These are phyloP conservation scores for Brachynemurus nebulosus DNA, from an alignment of 2,888 invertebrate species.

Conservation along the genomic window DNA sequence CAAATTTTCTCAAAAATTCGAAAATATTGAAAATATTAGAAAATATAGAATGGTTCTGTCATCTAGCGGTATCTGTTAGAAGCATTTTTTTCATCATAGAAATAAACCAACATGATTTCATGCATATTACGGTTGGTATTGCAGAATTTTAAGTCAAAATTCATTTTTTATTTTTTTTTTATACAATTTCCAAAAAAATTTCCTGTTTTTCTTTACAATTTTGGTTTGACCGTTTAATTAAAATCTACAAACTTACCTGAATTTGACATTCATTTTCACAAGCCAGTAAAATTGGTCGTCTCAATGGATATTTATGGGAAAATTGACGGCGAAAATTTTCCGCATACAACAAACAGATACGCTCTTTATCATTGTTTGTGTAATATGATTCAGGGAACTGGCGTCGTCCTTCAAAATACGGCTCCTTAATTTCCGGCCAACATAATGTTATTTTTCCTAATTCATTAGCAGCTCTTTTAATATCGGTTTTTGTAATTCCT, in stretches of 20 bases:
- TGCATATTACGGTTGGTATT: too few relatives aligned
- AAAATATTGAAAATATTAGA: too few relatives aligned
- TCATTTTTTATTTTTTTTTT: too few relatives aligned
- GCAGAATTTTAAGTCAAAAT: too few relatives aligned
- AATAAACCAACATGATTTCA: too few relatives aligned
- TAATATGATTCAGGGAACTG: constrained; percentile 52
- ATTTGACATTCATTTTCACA: constrained; percentile 63
- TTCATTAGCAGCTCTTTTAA: constrained; percentile 44
- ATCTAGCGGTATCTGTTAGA: too few relatives aligned
- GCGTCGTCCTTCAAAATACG: constrained; percentile 40
- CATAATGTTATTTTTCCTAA: constrained; percentile 47
- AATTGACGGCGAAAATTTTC: constrained; percentile 69
- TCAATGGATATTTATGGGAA: constrained; percentile 38
- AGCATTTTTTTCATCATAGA: too few relatives aligned
- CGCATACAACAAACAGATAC: constrained; percentile 52
- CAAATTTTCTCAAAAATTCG: too few relatives aligned
- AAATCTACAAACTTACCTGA: constrained; percentile 38
- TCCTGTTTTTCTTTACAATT: background rate
- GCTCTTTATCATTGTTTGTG: constrained; percentile 53
- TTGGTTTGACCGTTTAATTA: background rate
- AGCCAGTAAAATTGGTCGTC: constrained; percentile 54
- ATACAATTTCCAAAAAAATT: too few relatives aligned
- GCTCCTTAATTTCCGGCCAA: constrained; percentile 44
- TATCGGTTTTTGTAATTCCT: constrained; percentile 34
- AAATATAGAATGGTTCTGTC: too few relatives aligned